Conservation (phyloP, 2,888 invertebrate genomes). For the Ophion ellenae region DNA sequence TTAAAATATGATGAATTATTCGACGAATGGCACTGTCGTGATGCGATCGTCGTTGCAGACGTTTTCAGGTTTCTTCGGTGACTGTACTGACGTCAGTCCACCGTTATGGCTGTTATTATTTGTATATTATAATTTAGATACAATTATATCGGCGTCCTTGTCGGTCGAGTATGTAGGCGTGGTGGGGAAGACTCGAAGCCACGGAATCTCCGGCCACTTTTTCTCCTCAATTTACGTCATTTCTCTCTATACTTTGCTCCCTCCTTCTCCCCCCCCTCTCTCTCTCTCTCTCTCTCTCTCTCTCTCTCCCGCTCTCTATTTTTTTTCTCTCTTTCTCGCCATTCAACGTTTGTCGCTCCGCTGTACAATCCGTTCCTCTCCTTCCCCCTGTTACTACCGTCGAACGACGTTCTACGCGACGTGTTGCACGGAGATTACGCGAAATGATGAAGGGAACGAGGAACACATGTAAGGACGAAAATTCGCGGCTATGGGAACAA, state of each 20-base stretch:
- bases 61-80: slow-evolving; percentile 62
- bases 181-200: slow-evolving; percentile 52
- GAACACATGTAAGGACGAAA: slow-evolving; percentile 39
- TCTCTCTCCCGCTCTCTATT: slow-evolving; percentile 32
- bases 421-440: slow-evolving; percentile 10
- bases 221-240: slow-evolving; percentile 31
- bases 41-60: neutral
- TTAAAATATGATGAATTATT: neutral
- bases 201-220: slow-evolving; percentile 53
- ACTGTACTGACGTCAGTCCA: slow-evolving; percentile 83
- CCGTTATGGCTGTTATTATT: slow-evolving; percentile 83
- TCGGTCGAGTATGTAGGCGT: slow-evolving; percentile 70
- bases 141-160: slow-evolving; percentile 82
- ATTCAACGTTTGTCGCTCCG: neutral
- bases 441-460: neutral
- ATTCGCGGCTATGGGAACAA: too few relatives aligned
- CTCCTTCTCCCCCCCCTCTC: neutral
- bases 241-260: slow-evolving; percentile 34
- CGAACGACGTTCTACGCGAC: too few relatives aligned
- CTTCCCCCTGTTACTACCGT: too few relatives aligned
- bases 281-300: slow-evolving; percentile 29
- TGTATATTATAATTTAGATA: slow-evolving; percentile 84
- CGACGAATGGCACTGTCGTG: neutral
- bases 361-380: too few relatives aligned
- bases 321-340: neutral